Evolutionary conservation across 2,797 vertebrate species (phyloP), one percentile per base, ranked within the genome.

Genomic region (Pterois miles): DNA sequence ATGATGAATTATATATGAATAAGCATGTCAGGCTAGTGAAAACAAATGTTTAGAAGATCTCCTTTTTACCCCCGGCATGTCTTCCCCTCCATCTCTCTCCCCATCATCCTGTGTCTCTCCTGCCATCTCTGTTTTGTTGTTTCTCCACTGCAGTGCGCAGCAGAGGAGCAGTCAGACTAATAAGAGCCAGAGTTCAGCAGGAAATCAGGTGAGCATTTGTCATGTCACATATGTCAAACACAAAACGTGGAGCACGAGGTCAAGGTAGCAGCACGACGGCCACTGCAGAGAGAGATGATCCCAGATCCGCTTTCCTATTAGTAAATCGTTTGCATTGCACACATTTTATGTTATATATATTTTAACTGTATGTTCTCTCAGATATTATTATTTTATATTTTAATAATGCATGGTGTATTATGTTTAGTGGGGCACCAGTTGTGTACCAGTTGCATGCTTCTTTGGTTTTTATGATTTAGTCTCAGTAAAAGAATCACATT

Each of bases 141-240:
- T 64, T 25, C 38, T 60, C 43, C 92, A 84, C 86, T 68, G 74
- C 93, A 99, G 98, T 80, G 98, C 97, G 64, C 98, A 99, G 90
- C 98, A 99, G 92, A 95, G 97, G 88, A 98, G 96, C 95, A 98
- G 95, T 94, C 97, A 97, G 92, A 94, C 96, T 83, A 97, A 96
- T 90, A 97, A 97, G 95, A 93, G 92, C 88, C 98, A 98, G 94
- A 97, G 94, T 93, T 95, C 97, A 85, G 95, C 97, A 78, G 96
- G 95, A 92, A 99, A 97, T 92, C 97, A 98, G 98, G 98, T 99
- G 88, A 93, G 93, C 53, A 4, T 74, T 78, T 80, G 81, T 74
- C 81, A 62, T 10, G 23, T 70, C 66, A 60, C 12, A 4, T 50
- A 58, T 79, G 66, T 86, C 75, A 67, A 38, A 73, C 54, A 76